phyloP scores from a whole-genome alignment of 2,888 invertebrate species.

The Anthophora plumipes region DNA sequence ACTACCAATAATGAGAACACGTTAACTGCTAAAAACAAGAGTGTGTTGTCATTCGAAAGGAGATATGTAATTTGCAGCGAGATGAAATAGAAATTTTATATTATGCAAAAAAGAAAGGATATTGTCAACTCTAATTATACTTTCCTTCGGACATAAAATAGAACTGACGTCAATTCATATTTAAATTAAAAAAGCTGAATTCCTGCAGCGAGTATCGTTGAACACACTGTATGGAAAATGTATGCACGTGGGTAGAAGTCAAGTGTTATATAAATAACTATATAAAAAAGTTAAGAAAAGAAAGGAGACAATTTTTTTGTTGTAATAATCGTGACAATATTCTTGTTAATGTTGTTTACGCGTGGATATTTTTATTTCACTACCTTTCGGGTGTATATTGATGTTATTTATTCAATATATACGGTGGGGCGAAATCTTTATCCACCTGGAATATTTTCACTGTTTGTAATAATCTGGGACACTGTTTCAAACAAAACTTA shows the following conservation, averaged over 20 bases:
- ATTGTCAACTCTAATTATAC: not conserved
- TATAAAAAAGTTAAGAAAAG: not conserved
- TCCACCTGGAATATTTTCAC: too few species aligned
- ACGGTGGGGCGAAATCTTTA: too few species aligned
- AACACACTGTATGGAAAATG: not conserved
- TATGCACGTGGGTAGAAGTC: not conserved
- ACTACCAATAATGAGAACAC: not conserved
- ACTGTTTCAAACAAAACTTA: too few species aligned
- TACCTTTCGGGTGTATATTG: not conserved
- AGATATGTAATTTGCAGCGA: not conserved
- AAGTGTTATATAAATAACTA: not conserved
- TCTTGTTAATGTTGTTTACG: not conserved
- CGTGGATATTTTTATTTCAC: not conserved
- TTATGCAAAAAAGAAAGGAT: not conserved
- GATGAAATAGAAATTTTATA: not conserved
- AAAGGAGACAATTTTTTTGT: not conserved
- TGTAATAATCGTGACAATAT: slow-evolving; percentile 3
- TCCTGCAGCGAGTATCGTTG: slow-evolving; percentile 3
- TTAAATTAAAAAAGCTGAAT: not conserved
- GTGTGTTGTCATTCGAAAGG: not conserved
- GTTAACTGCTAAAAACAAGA: not conserved
- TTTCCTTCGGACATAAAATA: not conserved
- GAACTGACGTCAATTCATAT: slow-evolving; percentile 7
- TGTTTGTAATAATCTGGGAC: too few species aligned
- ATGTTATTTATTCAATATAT: not conserved